Base-by-base conservation (phyloP, 2,888 invertebrate species). In the Leptopilina drosophilae region DNA sequence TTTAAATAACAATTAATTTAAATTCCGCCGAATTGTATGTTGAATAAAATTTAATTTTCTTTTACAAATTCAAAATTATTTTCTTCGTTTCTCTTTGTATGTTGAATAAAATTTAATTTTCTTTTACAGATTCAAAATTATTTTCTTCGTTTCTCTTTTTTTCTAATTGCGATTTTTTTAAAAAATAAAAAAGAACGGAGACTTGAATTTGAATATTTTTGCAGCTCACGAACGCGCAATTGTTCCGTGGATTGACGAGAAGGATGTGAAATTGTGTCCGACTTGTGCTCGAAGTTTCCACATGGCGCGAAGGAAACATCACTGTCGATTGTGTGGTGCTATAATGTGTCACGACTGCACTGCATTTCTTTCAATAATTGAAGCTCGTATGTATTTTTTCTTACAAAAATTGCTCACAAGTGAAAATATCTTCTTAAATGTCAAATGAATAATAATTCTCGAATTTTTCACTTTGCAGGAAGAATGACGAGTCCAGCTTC, bases 201-300 rank as follows among this genome's bases (percentile, higher is more conserved):
- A 42, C 5, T 3, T 53, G n/a, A 62, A 62, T 49, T 53, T 49
- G 11, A 14, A 77, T 46, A 14, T 77, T 80, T 20, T 86, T 89
- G 26, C 87, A 94, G 95, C 92, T 73, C 94, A 94, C 87, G 95
- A 95, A 89, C 94, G 94, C 87, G 90, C 92, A 5, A 92, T 95
- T 79, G 99, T 99, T 5, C 96, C 96, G 53, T 99, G 99, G 99
- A 93, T 98, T 66, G 97, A 98, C 88, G 99, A 99, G 56, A 95
- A 95, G 73, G 96, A 96, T 77, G 98, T 98, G 0, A 96, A 95
- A 82, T 92, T 97, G 9, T 99, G 99, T 91, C 98, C 98, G 0
- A 96, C 95, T 84, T 99, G 99, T 93, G 97, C 98, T 0, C 95
- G 95, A 89, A 94, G 95, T 67, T 99, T 99, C 92, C 96, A 96